A percentile compares a stretch with the other conserved stretches of the same genome.
Conservation (phyloP, 2,113 vertebrate species). For the Orientallactaga bullata region DNA sequence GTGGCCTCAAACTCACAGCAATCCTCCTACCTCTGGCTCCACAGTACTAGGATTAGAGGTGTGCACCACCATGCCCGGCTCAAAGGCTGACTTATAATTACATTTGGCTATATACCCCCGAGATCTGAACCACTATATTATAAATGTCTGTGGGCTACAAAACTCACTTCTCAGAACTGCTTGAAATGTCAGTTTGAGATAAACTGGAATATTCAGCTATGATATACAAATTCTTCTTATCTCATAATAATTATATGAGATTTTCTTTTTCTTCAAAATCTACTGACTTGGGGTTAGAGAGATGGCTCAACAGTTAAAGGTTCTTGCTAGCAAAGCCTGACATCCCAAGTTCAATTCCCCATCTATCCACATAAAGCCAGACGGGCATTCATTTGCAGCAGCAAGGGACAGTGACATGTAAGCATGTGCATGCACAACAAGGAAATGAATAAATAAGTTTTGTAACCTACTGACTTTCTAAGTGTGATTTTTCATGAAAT, state of each 20-base stretch:
- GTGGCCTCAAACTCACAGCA: too few relatives aligned
- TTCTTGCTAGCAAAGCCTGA: too few relatives aligned
- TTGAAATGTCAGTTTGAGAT: neutral
- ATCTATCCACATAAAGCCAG: too few relatives aligned
- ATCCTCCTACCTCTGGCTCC: too few relatives aligned
- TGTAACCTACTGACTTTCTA: neutral
- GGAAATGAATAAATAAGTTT: too few relatives aligned
- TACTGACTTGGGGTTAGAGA: neutral
- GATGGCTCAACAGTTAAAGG: too few relatives aligned
- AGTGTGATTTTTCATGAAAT: slow-evolving; percentile 37
- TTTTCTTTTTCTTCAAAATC: slow-evolving; percentile 48
- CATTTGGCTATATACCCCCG: neutral
- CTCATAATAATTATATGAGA: slow-evolving; percentile 35
- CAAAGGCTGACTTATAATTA: neutral
- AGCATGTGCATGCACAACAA: too few relatives aligned
- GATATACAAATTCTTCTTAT: slow-evolving; percentile 50
- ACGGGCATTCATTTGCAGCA: too few relatives aligned
- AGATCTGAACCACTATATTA: neutral
- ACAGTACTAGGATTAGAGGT: too few relatives aligned
- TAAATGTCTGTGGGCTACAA: slow-evolving; percentile 16
- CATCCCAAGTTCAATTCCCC: too few relatives aligned
- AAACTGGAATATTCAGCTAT: slow-evolving; percentile 22
- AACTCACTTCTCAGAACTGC: slow-evolving; percentile 37
- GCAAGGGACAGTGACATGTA: too few relatives aligned
- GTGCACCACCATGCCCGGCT: too few relatives aligned